Percentiles rank a stretch among this genome's conserved stretches.
Conservation (phyloP, 2,888 invertebrate species). For the Caenorhabditis sp. region DNA sequence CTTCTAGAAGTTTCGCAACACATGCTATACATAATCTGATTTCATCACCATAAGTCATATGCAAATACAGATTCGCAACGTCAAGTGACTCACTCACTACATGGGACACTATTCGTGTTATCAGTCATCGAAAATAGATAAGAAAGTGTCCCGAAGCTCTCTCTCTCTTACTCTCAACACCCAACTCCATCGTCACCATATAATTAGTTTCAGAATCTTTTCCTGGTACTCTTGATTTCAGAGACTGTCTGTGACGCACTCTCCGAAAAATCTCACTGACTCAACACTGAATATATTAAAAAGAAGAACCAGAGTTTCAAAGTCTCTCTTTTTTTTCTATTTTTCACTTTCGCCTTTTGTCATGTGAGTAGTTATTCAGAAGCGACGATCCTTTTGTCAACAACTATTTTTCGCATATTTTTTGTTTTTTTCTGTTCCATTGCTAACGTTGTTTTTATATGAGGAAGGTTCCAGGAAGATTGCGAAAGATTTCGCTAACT, state of each 20-base stretch:
- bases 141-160: neutral
- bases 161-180: neutral
- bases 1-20: conserved; percentile 26
- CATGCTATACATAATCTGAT: conserved; percentile 13
- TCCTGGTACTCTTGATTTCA: neutral
- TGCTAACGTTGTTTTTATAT: neutral
- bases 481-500: neutral
- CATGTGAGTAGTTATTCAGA: conserved; percentile 27
- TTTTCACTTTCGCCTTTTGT: neutral
- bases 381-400: conserved; percentile 10
- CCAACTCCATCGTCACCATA: neutral
- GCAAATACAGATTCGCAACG: conserved; percentile 9
- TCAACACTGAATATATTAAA: conserved; percentile 24
- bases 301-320: neutral
- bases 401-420: neutral
- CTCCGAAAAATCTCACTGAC: neutral
- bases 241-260: neutral
- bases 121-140: conserved; percentile 9
- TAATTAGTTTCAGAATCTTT: conserved; percentile 6
- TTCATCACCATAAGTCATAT: conserved; percentile 48
- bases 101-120: neutral
- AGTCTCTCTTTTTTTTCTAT: conserved; percentile 5
- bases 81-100: conserved; percentile 4
- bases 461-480: neutral
- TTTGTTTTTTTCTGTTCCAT: conserved; percentile 3